Evolutionary conservation across 2,113 vertebrate genomes (phyloP).

Genomic region (Hystrix cristata): DNA sequence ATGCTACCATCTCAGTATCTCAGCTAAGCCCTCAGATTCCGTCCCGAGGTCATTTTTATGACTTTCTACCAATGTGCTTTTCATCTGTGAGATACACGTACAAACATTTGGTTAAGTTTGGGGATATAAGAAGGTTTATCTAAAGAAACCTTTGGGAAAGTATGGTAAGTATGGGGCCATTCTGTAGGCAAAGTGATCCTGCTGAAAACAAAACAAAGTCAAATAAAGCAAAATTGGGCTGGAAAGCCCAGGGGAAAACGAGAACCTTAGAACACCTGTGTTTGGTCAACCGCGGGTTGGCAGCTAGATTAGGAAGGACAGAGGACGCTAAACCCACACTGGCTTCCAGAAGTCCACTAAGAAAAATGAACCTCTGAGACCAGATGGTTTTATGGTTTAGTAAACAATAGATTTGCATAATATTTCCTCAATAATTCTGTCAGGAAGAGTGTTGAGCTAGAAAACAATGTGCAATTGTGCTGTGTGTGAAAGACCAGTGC

Average conservation of each 20-base stretch:
- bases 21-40: not conserved
- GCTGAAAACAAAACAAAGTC: constrained; percentile 85
- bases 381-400: constrained; percentile 84
- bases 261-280: constrained; percentile 84
- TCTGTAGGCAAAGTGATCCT: constrained; percentile 84
- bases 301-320: constrained; percentile 76
- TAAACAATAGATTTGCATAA: constrained; percentile 78
- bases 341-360: constrained; percentile 75
- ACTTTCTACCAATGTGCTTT: constrained; percentile 55
- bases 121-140: constrained; percentile 68
- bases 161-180: constrained; percentile 79
- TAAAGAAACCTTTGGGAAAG: constrained; percentile 64
- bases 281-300: constrained; percentile 86
- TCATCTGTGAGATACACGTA: constrained; percentile 14
- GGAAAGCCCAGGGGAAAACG: constrained; percentile 80
- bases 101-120: constrained; percentile 69
- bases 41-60: not conserved
- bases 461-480: constrained; percentile 70
- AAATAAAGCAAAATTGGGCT: constrained; percentile 82
- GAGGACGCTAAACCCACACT: constrained; percentile 76
- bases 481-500: not conserved
- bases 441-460: constrained; percentile 51
- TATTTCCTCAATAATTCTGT: constrained; percentile 72
- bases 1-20: constrained; percentile 10
- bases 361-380: constrained; percentile 82